Conservation (phyloP, 2,888 invertebrate genomes). For the Graphium colonna region DNA sequence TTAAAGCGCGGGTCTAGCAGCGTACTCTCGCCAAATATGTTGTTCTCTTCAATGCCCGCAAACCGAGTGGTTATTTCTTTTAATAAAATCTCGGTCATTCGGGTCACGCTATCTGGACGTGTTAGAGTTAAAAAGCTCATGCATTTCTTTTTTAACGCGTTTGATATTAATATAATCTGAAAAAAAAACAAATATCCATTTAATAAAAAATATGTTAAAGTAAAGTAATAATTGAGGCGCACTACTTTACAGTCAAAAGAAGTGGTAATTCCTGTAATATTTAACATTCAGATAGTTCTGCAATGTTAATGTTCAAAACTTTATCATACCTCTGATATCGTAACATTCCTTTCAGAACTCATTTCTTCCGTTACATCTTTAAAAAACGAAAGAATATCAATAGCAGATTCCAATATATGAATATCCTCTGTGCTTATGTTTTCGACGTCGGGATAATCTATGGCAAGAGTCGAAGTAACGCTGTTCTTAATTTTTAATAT, state of each 20-base stretch:
- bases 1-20: not conserved
- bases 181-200: not conserved
- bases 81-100: not conserved
- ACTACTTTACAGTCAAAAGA: too few species aligned
- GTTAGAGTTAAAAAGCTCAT: not conserved
- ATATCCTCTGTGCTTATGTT: too few species aligned
- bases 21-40: not conserved
- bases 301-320: too few species aligned
- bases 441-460: too few species aligned
- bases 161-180: slow-evolving; percentile 13
- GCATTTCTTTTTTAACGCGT: slow-evolving; percentile 5
- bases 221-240: not conserved
- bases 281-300: not conserved
- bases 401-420: not conserved
- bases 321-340: not conserved
- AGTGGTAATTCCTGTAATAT: too few species aligned
- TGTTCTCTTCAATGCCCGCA: not conserved
- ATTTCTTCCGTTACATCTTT: not conserved
- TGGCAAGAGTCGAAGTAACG: slow-evolving; percentile 29
- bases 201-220: not conserved
- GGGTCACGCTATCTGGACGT: not conserved
- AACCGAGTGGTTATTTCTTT: not conserved
- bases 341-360: not conserved
- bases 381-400: not conserved
- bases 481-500: slow-evolving; percentile 28